A percentile compares a stretch with the other conserved stretches of the same genome.
These are phyloP conservation scores for Fistularia tabacaria DNA, from an alignment of 2,797 vertebrate species.

Conservation along the genomic window DNA sequence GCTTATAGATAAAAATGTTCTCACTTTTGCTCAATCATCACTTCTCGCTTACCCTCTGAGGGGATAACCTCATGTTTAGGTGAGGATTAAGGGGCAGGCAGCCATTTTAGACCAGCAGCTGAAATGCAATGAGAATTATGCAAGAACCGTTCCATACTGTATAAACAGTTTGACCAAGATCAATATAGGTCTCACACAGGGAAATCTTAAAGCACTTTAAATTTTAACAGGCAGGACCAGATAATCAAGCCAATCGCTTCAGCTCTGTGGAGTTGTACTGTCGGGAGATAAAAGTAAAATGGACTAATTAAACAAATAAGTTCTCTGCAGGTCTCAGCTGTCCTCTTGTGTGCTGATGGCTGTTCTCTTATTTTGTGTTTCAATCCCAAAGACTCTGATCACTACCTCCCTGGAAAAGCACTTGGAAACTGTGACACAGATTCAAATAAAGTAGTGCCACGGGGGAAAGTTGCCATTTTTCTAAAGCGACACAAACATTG, in stretches of 20 bases:
- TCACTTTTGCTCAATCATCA: not conserved
- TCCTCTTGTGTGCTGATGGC: constrained; percentile 19
- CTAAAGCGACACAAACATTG: constrained; percentile 16
- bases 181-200: constrained; percentile 53
- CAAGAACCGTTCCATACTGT: constrained; percentile 39
- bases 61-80: constrained; percentile 6
- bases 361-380: constrained; percentile 13
- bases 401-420: constrained; percentile 1
- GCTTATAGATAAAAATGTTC: too few relatives aligned
- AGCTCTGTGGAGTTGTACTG: constrained; percentile 59
- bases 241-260: constrained; percentile 69
- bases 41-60: constrained; percentile 3
- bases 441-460: constrained; percentile 6
- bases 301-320: constrained; percentile 70
- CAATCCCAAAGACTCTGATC: constrained; percentile 15
- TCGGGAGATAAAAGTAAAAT: constrained; percentile 56
- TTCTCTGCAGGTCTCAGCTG: constrained; percentile 55
- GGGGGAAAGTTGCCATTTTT: constrained; percentile 4
- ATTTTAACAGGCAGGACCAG: constrained; percentile 59
- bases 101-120: constrained; percentile 25
- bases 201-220: constrained; percentile 58
- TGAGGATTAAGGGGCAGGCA: constrained; percentile 13
- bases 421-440: not conserved
- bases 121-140: constrained; percentile 40
- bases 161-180: constrained; percentile 48